phyloP scores from a whole-genome alignment of 2,797 vertebrate species.

The Coranthus polyacanthus region DNA sequence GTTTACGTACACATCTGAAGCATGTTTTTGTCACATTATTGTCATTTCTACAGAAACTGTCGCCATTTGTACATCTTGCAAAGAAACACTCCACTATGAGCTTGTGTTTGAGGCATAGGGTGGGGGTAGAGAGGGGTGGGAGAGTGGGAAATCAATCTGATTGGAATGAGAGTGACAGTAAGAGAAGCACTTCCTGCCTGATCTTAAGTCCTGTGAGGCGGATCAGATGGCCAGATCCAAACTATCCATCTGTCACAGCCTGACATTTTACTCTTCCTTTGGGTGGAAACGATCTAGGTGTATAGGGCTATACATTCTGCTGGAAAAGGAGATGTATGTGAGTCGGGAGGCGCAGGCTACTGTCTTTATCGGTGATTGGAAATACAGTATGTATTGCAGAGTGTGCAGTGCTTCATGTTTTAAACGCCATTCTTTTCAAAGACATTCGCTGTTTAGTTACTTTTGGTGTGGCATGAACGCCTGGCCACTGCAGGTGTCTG shows the following conservation, averaged over 20 bases:
- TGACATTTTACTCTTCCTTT: conserved; percentile 40
- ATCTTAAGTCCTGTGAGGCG: conserved; percentile 47
- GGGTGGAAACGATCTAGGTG: conserved; percentile 36
- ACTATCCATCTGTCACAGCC: conserved; percentile 55
- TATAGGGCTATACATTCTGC: conserved; percentile 34
- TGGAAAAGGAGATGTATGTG: conserved; percentile 12
- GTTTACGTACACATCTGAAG: conserved; percentile 6
- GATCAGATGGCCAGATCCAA: conserved; percentile 61
- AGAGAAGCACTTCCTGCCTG: conserved; percentile 59
- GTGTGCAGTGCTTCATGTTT: conserved; percentile 30
- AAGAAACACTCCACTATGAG: not conserved
- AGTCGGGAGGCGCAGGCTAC: conserved; percentile 1
- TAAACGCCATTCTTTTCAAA: not conserved
- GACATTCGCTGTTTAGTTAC: not conserved
- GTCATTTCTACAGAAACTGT: not conserved
- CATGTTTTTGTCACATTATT: not conserved
- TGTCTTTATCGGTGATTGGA: conserved; percentile 26
- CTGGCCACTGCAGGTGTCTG: conserved; percentile 67
- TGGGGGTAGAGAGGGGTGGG: conserved; percentile 7
- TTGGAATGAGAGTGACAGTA: conserved; percentile 52
- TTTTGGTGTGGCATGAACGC: conserved; percentile 42
- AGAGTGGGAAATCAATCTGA: conserved; percentile 54
- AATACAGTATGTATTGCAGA: conserved; percentile 36
- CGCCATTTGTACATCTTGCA: conserved; percentile 7
- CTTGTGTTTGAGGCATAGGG: conserved; percentile 11